phyloP scores from a whole-genome alignment of 2,797 vertebrate genomes.

The Typhlichthys subterraneus region DNA sequence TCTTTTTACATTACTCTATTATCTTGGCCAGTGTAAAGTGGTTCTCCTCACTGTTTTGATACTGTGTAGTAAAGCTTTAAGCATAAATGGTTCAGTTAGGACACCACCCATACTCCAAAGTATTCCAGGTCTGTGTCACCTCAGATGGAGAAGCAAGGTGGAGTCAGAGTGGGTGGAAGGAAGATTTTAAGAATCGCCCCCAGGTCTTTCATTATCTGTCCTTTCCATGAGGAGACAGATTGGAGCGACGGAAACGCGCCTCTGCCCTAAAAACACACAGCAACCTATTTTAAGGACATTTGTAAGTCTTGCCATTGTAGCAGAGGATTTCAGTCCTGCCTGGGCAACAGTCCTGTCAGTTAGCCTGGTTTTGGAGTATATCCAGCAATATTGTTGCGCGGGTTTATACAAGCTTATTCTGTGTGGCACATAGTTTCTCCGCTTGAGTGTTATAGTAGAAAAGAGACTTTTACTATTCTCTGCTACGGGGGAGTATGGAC shows the following conservation, averaged over 20 bases:
- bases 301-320: conserved; percentile 63
- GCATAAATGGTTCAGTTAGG: conserved; percentile 69
- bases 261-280: conserved; percentile 69
- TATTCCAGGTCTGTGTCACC: conserved; percentile 70
- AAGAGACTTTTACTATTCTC: conserved; percentile 33
- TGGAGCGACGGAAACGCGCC: conserved; percentile 75
- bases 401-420: conserved; percentile 62
- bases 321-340: conserved; percentile 51
- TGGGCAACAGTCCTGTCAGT: conserved; percentile 59
- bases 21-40: no score
- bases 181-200: conserved; percentile 74
- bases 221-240: conserved; percentile 82
- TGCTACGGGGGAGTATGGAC: conserved; percentile 35
- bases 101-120: conserved; percentile 68
- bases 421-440: conserved; percentile 51
- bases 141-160: conserved; percentile 65
- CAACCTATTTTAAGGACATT: conserved; percentile 78
- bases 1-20: no score
- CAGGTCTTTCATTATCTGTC: conserved; percentile 78
- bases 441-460: conserved; percentile 45
- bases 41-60: no score
- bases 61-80: conserved; percentile 17
- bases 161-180: conserved; percentile 69
- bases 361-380: conserved; percentile 52
- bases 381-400: conserved; percentile 53